Base-by-base conservation (phyloP, 2,888 invertebrate species). In the Campopleginae sp. region DNA sequence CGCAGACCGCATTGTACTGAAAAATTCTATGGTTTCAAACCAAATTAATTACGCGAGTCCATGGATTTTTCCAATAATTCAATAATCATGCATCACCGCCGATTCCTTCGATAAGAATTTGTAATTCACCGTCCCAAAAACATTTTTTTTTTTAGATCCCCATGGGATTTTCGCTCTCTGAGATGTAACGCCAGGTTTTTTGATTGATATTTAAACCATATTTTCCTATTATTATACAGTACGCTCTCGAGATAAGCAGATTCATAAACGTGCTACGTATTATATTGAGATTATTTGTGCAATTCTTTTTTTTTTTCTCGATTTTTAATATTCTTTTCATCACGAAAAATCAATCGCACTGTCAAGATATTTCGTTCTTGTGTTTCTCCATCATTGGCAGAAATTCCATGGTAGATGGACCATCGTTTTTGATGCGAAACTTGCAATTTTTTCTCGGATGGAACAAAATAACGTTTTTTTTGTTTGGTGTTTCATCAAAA, bases 341-440 rank as follows among this genome's bases (percentile, higher is more conserved):
- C 44, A 63, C 74, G 61, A 79, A 82, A 48, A 46, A 65, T 46
- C 61, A 74, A 85, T 78, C 63, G 81, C 81, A 71, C 74, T 61
- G 54, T 81, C 70, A 31, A 65, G 54, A 44, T 70, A 71, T 81
- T 70, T 58, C 48, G 70, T 10, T 46, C 54, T 58, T 72, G 46
- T 72, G 8, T 51, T 44, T 65, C 23, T 63, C 48, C 44, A 76
- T 85, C 54, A 86, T 68, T 77, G 78, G 81, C 79, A 77, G 76
- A 80, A 65, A 79, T 72, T 85, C 79, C 81, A 76, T 70, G 83
- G 33, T 83, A 68, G 78, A 78, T 75, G 68, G 68, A 80, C 54
- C 38, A 78, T 84, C 82, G 81, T 84, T 84, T 72, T 65, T 82
- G 84, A 82, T 80, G 84, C 84, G 87, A 81, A 84, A 79, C 82